Evolutionary conservation across 1,140 invertebrate genomes (phyloP).

Genomic region (Eubasilissa regina): DNA sequence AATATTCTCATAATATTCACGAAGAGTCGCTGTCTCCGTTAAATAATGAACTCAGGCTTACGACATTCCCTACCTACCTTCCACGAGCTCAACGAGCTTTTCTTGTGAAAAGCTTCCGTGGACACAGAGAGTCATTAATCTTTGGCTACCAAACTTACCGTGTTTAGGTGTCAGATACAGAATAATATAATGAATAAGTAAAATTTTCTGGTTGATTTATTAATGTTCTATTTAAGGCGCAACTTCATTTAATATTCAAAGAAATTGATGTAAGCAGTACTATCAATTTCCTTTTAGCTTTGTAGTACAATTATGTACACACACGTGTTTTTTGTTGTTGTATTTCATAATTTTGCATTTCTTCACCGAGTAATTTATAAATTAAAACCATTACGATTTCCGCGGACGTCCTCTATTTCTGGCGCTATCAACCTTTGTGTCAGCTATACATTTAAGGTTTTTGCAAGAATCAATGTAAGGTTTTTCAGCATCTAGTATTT

Average conservation of each 20-base stretch:
- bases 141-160: not conserved
- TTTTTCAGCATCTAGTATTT: too few species aligned
- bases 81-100: slow-evolving; percentile 10
- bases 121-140: slow-evolving; percentile 38
- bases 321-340: too few species aligned
- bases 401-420: too few species aligned
- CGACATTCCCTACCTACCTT: slow-evolving; percentile 12
- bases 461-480: too few species aligned
- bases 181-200: slow-evolving; percentile 31
- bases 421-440: too few species aligned
- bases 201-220: slow-evolving; percentile 19
- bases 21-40: slow-evolving; percentile 21
- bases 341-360: too few species aligned
- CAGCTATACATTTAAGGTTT: too few species aligned
- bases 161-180: slow-evolving; percentile 7
- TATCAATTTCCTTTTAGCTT: too few species aligned
- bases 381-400: too few species aligned
- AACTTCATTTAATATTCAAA: not conserved
- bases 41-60: not conserved
- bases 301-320: too few species aligned
- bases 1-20: not conserved
- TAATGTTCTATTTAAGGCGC: not conserved
- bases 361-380: too few species aligned
- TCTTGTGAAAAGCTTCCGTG: slow-evolving; percentile 30
- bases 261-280: not conserved